Evolutionary conservation across 2,888 invertebrate species (phyloP).

Genomic region (Andrena praecox): DNA sequence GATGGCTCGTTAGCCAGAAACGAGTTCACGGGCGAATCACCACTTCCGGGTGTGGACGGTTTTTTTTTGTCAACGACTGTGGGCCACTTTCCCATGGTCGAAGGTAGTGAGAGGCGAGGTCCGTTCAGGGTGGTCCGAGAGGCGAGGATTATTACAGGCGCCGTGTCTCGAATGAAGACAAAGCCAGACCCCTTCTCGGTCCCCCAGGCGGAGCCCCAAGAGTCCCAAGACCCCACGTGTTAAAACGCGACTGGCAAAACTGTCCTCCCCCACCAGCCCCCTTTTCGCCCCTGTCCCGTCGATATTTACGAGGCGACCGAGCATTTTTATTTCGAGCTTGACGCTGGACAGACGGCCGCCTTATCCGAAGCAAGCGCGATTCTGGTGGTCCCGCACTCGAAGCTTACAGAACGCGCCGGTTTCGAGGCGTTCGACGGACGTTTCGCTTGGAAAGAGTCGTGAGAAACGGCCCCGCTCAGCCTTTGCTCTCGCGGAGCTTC

Average conservation of each 20-base stretch:
- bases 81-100: conserved; percentile 24
- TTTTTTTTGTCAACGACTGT: conserved; percentile 49
- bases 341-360: conserved; percentile 28
- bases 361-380: conserved; percentile 29
- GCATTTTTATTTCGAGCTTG: conserved; percentile 50
- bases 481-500: conserved; percentile 43
- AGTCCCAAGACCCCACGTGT: neutral
- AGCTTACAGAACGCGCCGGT: neutral
- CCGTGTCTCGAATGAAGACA: conserved; percentile 55
- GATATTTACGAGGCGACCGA: conserved; percentile 57
- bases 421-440: neutral
- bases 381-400: conserved; percentile 11
- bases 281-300: neutral
- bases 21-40: conserved; percentile 19
- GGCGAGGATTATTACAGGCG: conserved; percentile 59
- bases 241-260: conserved; percentile 35
- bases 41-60: conserved; percentile 31
- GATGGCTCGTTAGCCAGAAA: conserved; percentile 25
- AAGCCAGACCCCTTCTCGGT: conserved; percentile 27
- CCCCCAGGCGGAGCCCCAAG: neutral
- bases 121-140: conserved; percentile 62
- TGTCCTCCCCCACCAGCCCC: neutral
- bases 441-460: conserved; percentile 51
- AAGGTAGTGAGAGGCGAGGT: conserved; percentile 9
- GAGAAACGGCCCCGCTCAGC: conserved; percentile 62